phyloP scores from a whole-genome alignment of 1,140 invertebrate genomes.

The Condylostylus longicornis region DNA sequence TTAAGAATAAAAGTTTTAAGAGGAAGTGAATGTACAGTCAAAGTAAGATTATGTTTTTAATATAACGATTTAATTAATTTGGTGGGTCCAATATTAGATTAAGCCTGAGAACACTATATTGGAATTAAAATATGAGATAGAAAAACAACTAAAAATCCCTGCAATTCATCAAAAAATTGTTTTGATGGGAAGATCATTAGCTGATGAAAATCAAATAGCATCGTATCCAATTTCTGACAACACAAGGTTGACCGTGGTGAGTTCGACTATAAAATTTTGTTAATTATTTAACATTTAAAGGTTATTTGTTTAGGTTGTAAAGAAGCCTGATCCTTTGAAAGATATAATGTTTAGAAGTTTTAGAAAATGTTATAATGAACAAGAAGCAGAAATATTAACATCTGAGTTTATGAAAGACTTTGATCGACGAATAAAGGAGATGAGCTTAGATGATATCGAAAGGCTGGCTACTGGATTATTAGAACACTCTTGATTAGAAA shows the following conservation, averaged over 20 bases:
- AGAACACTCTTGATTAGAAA: no score
- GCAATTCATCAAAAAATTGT: constrained; percentile 34
- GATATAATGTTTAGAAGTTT: constrained; percentile 31
- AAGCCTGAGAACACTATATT: constrained; percentile 29
- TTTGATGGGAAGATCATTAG: constrained; percentile 32
- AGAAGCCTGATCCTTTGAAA: constrained; percentile 33
- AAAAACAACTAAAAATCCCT: constrained; percentile 33
- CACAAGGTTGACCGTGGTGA: no score
- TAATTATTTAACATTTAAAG: constrained; percentile 38
- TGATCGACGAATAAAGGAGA: constrained; percentile 31
- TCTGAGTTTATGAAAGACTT: constrained; percentile 36
- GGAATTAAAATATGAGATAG: constrained; percentile 36
- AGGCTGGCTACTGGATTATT: no score
- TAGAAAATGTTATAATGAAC: constrained; percentile 34
- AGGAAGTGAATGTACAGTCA: constrained; percentile 33
- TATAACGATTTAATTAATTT: neutral
- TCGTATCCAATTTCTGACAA: constrained; percentile 35
- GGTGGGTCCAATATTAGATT: constrained; percentile 14
- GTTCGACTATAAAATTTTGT: no score
- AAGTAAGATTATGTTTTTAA: constrained; percentile 19
- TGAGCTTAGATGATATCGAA: constrained; percentile 37
- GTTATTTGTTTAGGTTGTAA: constrained; percentile 35
- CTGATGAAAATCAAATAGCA: constrained; percentile 33
- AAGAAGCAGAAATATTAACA: constrained; percentile 30
- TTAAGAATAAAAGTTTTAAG: constrained; percentile 36